Conservation (phyloP, 2,113 vertebrate species). For the Ardeotis arabs region DNA sequence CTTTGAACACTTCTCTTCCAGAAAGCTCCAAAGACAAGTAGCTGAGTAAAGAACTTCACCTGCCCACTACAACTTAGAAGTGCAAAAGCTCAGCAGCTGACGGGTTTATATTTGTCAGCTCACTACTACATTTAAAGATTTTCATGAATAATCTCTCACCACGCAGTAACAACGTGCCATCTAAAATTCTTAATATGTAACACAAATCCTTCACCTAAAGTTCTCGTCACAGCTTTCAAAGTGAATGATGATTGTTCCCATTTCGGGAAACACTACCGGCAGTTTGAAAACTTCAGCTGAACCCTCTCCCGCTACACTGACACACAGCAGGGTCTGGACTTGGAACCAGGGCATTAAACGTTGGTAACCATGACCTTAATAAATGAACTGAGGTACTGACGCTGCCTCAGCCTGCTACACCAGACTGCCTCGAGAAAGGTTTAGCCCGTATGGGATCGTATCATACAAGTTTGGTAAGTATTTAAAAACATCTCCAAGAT, state of each 20-base stretch:
- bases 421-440: neutral
- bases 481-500: neutral
- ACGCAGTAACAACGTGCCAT: constrained; percentile 18
- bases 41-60: constrained; percentile 11
- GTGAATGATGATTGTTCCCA: neutral
- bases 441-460: neutral
- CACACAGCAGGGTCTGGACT: neutral
- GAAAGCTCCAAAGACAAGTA: neutral
- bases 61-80: constrained; percentile 11
- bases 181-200: neutral
- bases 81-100: constrained; percentile 11
- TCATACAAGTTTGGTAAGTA: neutral
- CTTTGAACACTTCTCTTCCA: neutral
- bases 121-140: neutral
- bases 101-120: constrained; percentile 5
- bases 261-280: neutral
- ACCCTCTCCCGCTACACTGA: neutral
- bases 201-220: neutral
- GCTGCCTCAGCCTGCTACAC: neutral
- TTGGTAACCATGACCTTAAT: neutral
- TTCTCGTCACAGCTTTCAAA: neutral
- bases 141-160: constrained; percentile 54
- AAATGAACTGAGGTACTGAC: neutral
- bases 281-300: neutral
- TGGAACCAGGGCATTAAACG: neutral